Base-by-base conservation (phyloP, 2,113 vertebrate species). In the Bubo scandiacus region DNA sequence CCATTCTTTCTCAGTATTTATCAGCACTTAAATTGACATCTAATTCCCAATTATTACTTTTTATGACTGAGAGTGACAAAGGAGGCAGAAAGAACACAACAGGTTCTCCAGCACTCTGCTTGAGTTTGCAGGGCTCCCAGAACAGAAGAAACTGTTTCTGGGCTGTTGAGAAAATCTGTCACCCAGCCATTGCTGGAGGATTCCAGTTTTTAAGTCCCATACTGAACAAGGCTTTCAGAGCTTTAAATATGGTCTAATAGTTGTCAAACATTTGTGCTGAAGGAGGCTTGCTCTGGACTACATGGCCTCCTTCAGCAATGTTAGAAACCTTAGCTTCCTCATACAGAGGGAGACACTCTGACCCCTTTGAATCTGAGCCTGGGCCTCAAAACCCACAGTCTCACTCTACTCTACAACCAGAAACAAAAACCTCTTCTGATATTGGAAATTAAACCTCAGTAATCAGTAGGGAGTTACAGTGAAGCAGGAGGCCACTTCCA, bases 331-430 rank as follows among this genome's bases (percentile, higher is more conserved):
- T 54, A 54, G 14, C 4, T 90, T 88, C 38, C 51, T 89, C 70
- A 81, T 6, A n/a, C 6, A 83, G 43, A 83, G 5, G 10, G 13
- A 89, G 8, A 6, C 22, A 49, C 9, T 65, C 14, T 52, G 36
- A 70, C 5, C 9, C 34, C 5, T 74, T 15, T 54, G 36, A 89
- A 66, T 63, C 36, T 55, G 34, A 86, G 52, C 20, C 20, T 81
- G 12, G 36, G 21, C 40, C 55, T 81, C 77, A 94, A 86, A 95
- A 70, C 14, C 49, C 51, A 52, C 23, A 83, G 18, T 42, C 25
- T 70, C 0, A 0, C 26, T 80, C 23, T 49, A 51, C 21, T 5
- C 1, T n/a, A 73, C n/a, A 70, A 54, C 5, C 3, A 83, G 63
- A 91, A 45, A 81, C 9, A 52, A 9, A 92, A 74, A 81, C 8